phyloP scores from a whole-genome alignment of 2,113 vertebrate genomes.

The Semnornis frantzii region DNA sequence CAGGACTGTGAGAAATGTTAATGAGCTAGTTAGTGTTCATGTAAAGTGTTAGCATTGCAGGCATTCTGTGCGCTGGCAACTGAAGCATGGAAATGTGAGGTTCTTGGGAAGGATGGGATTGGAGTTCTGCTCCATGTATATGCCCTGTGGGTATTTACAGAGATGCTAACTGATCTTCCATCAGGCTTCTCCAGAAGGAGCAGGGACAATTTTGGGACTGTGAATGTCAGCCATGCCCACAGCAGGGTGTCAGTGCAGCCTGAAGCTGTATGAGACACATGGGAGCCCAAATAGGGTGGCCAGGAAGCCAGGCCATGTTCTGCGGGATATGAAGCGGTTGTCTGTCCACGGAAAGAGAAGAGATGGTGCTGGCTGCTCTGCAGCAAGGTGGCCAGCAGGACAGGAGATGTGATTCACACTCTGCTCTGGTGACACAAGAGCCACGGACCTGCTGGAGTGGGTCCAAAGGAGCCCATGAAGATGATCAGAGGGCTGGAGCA shows the following conservation, averaged over 20 bases:
- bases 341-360: not conserved
- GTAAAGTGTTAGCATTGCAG: not conserved
- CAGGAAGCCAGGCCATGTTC: not conserved
- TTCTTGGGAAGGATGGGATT: not conserved
- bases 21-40: slow-evolving; percentile 47
- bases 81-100: not conserved
- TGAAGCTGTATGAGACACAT: not conserved
- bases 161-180: not conserved
- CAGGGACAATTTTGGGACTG: not conserved
- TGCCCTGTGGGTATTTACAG: not conserved
- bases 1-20: slow-evolving; percentile 51
- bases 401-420: no score
- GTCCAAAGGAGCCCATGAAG: no score
- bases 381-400: not conserved
- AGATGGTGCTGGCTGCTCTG: not conserved
- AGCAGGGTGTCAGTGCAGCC: not conserved
- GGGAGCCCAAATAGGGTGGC: not conserved
- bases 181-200: not conserved
- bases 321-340: not conserved
- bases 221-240: not conserved
- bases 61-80: slow-evolving; percentile 4
- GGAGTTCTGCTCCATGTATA: not conserved
- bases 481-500: no score
- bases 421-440: no score
- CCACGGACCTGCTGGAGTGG: no score